Evolutionary conservation across 92 coral and sea anemone species (phyloP), one percentile per base, ranked within the genome.

Genomic region (Heteractis magnifica): DNA sequence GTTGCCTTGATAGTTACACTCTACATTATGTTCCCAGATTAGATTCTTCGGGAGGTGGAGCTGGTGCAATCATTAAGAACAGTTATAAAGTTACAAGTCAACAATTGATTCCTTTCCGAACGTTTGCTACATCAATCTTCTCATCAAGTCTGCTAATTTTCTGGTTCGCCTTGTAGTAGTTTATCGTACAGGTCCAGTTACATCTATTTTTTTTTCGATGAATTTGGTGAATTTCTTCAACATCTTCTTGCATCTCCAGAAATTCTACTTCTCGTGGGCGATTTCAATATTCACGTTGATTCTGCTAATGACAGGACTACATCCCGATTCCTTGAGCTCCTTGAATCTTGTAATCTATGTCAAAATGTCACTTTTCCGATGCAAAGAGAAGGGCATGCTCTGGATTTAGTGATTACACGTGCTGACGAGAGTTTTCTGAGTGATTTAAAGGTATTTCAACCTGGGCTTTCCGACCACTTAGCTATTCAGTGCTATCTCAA

Each of bases 1-100:
- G 51, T 68, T 65, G 77, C 62, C 77, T 77, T 16, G 23, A 50
- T 65, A 64, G 86, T 26, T 82, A 82, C 13, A 65, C 13, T 19
- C 21, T 80, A 3, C 49, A 72, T 18, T 71, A 82, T 72, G 48
- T 41, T 34, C 86, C 86, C 9, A 82, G 86, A 60, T 19, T 44
- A 12, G 23, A 53, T 19, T n/a, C 51, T 15, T 6, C 26, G 8
- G 79, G 86, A 72, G 86, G 86, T 18, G 86, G 86, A 82, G 86
- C 73, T 34, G 86, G 77, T 18, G 62, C 53, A 6, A 20, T 81
- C 9, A 10, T 34, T 18, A 81, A 81, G 20, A 44, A 79, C 12
- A 20, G 15, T 71, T 65, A 65, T 21, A 52, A 81, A 71, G 71
- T 64, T 52, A 79, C 34, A 49, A 18, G 74, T 59, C 19, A 56